Evolutionary conservation across 2,797 vertebrate species (phyloP).

Genomic region (Anguilla megastoma): DNA sequence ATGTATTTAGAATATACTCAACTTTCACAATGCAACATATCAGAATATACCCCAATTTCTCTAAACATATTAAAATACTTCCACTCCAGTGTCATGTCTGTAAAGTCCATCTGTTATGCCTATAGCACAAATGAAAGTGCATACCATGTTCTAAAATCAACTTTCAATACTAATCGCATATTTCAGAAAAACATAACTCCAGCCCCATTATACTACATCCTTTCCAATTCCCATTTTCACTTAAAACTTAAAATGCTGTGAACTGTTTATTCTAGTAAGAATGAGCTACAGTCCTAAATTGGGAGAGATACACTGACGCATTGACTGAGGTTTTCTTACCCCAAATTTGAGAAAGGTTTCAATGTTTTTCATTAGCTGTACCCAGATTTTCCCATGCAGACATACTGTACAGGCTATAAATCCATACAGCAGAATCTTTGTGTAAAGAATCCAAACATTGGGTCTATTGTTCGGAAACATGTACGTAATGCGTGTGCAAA

Average conservation of each 20-base stretch:
- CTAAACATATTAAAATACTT: background rate
- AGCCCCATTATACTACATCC: background rate
- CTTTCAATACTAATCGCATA: background rate
- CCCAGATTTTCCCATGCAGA: background rate
- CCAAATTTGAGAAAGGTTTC: slow-evolving; percentile 16
- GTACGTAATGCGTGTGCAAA: slow-evolving; percentile 20
- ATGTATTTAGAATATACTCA: background rate
- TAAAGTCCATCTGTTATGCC: background rate
- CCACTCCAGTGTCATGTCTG: background rate
- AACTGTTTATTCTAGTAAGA: background rate
- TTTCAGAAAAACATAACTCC: background rate
- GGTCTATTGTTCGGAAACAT: background rate
- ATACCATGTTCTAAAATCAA: background rate
- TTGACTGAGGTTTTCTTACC: background rate
- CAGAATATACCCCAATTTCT: background rate
- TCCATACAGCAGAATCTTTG: background rate
- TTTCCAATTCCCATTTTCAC: background rate
- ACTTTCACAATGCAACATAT: background rate
- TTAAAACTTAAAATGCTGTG: background rate
- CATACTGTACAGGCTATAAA: background rate
- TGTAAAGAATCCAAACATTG: background rate
- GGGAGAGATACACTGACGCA: background rate
- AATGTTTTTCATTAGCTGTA: slow-evolving; percentile 42
- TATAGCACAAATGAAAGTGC: background rate
- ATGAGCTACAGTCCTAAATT: background rate